Conservation (phyloP, 1,140 invertebrate species). For the Pseudomyrmex flavicornis region DNA sequence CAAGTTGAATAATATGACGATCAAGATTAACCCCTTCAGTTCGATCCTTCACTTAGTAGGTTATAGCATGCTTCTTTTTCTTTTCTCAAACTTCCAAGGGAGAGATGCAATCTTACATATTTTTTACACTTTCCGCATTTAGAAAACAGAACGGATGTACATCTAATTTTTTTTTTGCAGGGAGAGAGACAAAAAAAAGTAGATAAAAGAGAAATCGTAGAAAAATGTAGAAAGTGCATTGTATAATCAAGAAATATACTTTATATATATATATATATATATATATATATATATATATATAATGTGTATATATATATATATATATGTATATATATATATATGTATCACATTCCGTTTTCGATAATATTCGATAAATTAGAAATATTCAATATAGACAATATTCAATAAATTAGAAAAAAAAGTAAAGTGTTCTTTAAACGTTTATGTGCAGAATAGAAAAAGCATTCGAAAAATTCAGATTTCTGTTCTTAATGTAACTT, state of each 20-base stretch:
- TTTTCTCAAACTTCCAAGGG: conserved; percentile 30
- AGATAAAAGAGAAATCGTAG: not conserved
- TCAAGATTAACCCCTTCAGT: not conserved
- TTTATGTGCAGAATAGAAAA: conserved; percentile 15
- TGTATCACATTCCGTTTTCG: conserved; percentile 31
- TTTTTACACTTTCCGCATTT: conserved; percentile 47
- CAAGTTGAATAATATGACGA: conserved; percentile 28
- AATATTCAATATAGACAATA: too few relatives aligned
- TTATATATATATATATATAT: too few relatives aligned
- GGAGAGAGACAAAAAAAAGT: not conserved
- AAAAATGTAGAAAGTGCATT: conserved; percentile 42
- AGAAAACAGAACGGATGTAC: conserved; percentile 13
- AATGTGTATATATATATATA: too few relatives aligned
- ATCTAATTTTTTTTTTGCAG: conserved; percentile 15
- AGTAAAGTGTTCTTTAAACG: not conserved
- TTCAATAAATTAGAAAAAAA: not conserved
- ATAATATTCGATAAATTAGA: not conserved
- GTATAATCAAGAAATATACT: conserved; percentile 2
- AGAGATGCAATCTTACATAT: conserved; percentile 44
- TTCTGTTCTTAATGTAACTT: conserved; percentile 34
- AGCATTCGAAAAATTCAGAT: conserved; percentile 35
- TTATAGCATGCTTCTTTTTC: conserved; percentile 1
- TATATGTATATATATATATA: too few relatives aligned
- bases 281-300: not conserved
- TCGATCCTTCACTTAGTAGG: not conserved